Base-by-base conservation (phyloP, 53 echinoderm and acorn worm genomes). In the Luidia sarsii region DNA sequence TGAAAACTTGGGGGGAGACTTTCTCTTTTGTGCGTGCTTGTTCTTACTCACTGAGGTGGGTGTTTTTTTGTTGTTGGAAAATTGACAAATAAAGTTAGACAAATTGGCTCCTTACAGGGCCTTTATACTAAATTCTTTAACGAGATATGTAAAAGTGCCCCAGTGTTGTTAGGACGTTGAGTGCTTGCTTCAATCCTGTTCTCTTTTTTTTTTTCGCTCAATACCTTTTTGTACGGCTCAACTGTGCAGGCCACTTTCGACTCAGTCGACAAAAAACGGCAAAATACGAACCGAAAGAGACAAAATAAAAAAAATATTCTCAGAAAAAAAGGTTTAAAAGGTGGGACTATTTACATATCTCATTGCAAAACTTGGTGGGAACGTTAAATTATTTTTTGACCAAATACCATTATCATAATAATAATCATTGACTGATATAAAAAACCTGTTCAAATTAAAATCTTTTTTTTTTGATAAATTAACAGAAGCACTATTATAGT, bases 401-500 rank as follows among this genome's bases (percentile, higher is more conserved):
- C 77, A 77, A 77, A 77, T 77, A 77, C 77, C 77, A 32, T 77
- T 33, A 48, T 60, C 30, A 61, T 59, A 77, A 77, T 55, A 59
- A 72, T 54, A 35, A 56, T 33, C 21, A 72, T 45, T 57, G n/a
- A n/a, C n/a, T n/a, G 61, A 77, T 77, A 77, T 77, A 77, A 77
- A 77, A 77, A 32, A 77, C 77, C 43, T 61, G 77, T 46, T 29
- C 60, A 77, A 77, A 77, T 77, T 77, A 77, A 77, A 77, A 74
- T 74, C 55, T 55, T 77, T 45, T 57, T 51, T 11, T 67, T 21
- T 29, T 77, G 77, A 77, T 77, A 61, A 77, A 60, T 60, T 59
- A 77, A 77, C 59, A 77, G 77, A 77, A 77, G 60, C 77, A 77
- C 59, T 77, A 77, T 18, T 77, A 25, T 48, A n/a, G n/a, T 8